Evolutionary conservation across 2,797 vertebrate genomes (phyloP).

Genomic region (Heteromormyrus szaboi): DNA sequence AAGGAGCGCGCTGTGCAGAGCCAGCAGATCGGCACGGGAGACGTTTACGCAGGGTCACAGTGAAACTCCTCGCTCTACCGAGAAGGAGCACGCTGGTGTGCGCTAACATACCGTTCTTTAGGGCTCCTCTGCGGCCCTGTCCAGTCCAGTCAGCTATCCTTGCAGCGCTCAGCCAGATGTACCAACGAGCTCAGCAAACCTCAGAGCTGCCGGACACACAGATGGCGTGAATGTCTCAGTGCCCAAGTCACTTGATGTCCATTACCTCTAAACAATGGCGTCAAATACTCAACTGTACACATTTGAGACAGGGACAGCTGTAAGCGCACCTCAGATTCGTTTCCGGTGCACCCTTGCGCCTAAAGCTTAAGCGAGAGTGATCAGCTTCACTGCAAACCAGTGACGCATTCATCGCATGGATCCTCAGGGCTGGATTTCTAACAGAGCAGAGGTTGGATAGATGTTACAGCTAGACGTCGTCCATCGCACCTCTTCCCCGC

Average conservation of each 20-base stretch:
- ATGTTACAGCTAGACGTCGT: background rate
- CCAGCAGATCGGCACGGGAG: background rate
- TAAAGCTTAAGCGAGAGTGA: background rate
- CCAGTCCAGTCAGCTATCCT: background rate
- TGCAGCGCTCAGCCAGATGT: background rate
- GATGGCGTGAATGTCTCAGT: background rate
- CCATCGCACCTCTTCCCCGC: background rate
- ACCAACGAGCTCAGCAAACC: conserved; percentile 5
- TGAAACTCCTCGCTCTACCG: background rate
- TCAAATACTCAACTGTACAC: background rate
- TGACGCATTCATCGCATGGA: background rate
- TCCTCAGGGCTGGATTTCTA: background rate
- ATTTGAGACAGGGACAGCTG: background rate
- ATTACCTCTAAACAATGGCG: background rate
- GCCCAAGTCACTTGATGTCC: background rate
- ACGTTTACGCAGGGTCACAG: background rate
- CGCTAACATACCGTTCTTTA: background rate
- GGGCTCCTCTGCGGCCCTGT: conserved; percentile 28
- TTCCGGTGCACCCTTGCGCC: background rate
- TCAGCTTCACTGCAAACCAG: background rate
- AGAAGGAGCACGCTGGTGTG: background rate
- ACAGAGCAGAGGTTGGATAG: background rate
- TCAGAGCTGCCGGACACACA: background rate
- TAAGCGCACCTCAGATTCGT: background rate
- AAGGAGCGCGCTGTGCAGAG: background rate